phyloP scores from a whole-genome alignment of 2,113 vertebrate species.

The Epinephelus fuscoguttatus region DNA sequence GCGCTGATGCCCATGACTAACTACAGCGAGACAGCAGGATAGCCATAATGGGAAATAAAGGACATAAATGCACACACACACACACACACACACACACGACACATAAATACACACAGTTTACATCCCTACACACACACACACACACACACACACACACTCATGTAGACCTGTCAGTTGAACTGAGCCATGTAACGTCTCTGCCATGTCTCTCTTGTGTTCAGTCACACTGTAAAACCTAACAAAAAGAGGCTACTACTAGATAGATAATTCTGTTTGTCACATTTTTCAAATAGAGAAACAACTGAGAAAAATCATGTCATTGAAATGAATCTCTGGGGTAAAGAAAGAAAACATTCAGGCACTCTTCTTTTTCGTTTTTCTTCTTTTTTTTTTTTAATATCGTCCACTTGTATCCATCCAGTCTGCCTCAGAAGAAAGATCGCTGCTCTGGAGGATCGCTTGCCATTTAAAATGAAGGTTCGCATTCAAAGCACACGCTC shows the following conservation, averaged over 20 bases:
- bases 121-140: not conserved
- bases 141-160: conserved; percentile 11
- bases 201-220: conserved; percentile 56
- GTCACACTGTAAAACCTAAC: conserved; percentile 44
- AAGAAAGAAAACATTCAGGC: conserved; percentile 28
- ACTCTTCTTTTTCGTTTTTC: not conserved
- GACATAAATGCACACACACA: conserved; percentile 5
- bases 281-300: conserved; percentile 30
- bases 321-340: conserved; percentile 30
- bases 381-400: not conserved
- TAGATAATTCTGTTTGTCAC: conserved; percentile 43
- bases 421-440: conserved; percentile 14
- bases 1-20: conserved; percentile 37
- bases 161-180: conserved; percentile 42
- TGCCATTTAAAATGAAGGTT: conserved; percentile 55
- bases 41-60: conserved; percentile 16
- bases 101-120: conserved; percentile 21
- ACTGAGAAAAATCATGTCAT: conserved; percentile 20
- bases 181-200: conserved; percentile 44
- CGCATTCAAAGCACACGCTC: conserved; percentile 42
- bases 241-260: conserved; percentile 44
- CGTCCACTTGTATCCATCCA: conserved; percentile 16
- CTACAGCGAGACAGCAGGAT: conserved; percentile 38
- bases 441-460: conserved; percentile 2
- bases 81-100: conserved; percentile 47